Evolutionary conservation across 2,797 vertebrate genomes (phyloP).

Genomic region (Sebastiscus tertius): DNA sequence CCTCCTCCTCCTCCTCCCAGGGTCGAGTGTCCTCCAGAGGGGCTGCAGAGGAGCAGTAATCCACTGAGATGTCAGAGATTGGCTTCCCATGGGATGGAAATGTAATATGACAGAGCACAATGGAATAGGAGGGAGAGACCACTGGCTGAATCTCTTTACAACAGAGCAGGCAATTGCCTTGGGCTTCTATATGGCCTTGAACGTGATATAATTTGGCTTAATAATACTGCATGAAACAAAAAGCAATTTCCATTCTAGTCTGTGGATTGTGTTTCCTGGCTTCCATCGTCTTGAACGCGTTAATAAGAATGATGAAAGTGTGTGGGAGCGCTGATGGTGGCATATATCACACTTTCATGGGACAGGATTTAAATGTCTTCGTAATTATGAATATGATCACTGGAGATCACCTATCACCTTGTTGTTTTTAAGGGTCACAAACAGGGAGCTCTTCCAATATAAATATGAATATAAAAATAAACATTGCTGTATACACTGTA

Average conservation of each 20-base stretch:
- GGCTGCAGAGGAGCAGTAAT: constrained; percentile 51
- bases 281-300: constrained; percentile 6
- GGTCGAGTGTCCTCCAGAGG: constrained; percentile 56
- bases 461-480: too few relatives aligned
- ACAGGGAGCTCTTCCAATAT: too few relatives aligned
- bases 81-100: constrained; percentile 52
- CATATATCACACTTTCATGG: background rate
- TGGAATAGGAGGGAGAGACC: constrained; percentile 24
- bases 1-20: constrained; percentile 54
- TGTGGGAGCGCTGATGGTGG: background rate
- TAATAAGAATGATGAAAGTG: background rate
- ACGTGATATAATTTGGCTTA: constrained; percentile 30
- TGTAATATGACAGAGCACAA: constrained; percentile 63
- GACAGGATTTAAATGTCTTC: background rate
- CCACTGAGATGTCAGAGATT: constrained; percentile 58
- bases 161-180: constrained; percentile 23
- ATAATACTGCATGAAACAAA: constrained; percentile 27
- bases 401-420: background rate
- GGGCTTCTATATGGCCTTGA: constrained; percentile 19
- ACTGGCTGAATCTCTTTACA: constrained; percentile 27
- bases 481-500: too few relatives aligned
- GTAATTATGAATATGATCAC: background rate
- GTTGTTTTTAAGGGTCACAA: background rate
- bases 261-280: background rate
- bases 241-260: background rate